Conservation (phyloP, 2,113 vertebrate species). For the Chrysochloris asiatica region DNA sequence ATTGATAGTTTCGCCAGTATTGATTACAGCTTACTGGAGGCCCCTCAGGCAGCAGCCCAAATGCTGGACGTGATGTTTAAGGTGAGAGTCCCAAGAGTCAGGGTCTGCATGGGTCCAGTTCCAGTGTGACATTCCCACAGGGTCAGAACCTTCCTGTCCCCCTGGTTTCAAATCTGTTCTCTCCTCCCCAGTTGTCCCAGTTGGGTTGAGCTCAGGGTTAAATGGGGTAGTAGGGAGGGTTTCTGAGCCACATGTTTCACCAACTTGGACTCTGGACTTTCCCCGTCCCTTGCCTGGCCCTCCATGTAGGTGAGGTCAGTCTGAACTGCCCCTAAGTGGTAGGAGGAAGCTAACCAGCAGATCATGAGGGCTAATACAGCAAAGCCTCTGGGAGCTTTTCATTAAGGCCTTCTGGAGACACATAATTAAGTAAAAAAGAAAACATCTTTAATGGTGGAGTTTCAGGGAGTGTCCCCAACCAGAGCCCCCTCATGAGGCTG, state of each 20-base stretch:
- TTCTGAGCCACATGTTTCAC: background rate
- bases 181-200: background rate
- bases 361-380: background rate
- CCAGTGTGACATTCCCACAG: background rate
- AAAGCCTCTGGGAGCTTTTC: background rate
- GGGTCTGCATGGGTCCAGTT: background rate
- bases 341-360: background rate
- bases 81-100: conserved; percentile 75
- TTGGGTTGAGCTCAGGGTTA: background rate
- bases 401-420: background rate
- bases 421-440: background rate
- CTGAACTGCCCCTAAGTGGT: background rate
- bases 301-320: background rate
- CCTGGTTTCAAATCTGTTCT: background rate
- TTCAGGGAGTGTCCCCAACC: background rate
- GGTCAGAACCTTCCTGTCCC: background rate
- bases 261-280: background rate
- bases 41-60: conserved; percentile 67
- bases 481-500: accelerated
- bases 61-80: conserved; percentile 79
- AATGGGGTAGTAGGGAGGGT: background rate
- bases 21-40: conserved; percentile 82
- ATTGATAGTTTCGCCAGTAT: conserved; percentile 74
- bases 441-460: background rate
- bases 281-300: too few relatives aligned